Evolutionary conservation across 2,113 vertebrate species (phyloP), one percentile per base, ranked within the genome.

Genomic region (Nesoenas mayeri): DNA sequence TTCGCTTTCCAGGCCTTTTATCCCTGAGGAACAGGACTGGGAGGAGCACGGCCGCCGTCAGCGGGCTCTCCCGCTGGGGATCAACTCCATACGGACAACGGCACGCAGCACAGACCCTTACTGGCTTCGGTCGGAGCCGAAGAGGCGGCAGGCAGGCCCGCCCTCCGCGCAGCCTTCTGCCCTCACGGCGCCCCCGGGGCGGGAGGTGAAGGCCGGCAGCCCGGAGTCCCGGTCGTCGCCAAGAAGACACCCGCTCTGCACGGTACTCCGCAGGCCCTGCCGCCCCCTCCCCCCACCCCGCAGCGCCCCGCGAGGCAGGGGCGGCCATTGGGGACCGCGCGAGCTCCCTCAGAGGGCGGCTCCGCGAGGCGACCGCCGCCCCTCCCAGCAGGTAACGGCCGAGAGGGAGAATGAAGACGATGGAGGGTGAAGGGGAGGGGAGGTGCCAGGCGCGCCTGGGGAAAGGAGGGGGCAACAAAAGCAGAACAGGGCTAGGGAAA

Each of bases 371-470:
- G 18, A 19, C 9, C 9, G 9, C 20, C 26, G 4, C 16, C 8
- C 24, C 34, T 20, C 50, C n/a, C 4, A 26, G 31, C 13, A 12
- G 40, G 54, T 21, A 61, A 40, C 29, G 24, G 34, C 32, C 34
- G 11, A 11, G 9, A 29, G 8, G 10, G 7, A 9, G 44, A 47
- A 47, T 19, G 8, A 6, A 20, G 11, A 50, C 31, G 48, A 28
- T 13, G 9, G 31, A 21, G 18, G 5, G 38, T 7, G 7, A 21
- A 32, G 21, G 6, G 15, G 2, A 67, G 2, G 3, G 18, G 34
- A 32, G 21, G 17, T 3, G 2, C 26, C 24, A 2, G 6, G 15
- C 8, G 1, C 6, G 26, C 9, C 54, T 58, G 16, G 2, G n/a
- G 15, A 57, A 11, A 11, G 7, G 19, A 3, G 3, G 2, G 17